Percentiles rank a stretch among this genome's conserved stretches.
Evolutionary conservation across 2,797 vertebrate genomes (phyloP).

Genomic region (Catostomus latipinnis): DNA sequence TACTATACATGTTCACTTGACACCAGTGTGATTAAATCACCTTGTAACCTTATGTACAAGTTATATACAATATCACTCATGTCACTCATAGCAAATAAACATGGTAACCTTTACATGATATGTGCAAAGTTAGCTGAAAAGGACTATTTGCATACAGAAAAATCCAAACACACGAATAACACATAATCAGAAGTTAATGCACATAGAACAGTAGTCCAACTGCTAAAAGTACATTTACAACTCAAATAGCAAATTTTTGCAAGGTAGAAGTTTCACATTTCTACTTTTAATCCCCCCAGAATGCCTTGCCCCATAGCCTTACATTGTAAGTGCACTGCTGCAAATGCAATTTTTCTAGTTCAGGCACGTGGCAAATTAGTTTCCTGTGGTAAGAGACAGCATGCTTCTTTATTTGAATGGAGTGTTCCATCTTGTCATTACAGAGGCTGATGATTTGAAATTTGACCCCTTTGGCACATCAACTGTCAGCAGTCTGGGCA

Average conservation of each 20-base stretch:
- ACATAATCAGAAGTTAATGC: too few relatives aligned
- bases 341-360: background rate
- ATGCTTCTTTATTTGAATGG: background rate
- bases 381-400: too few relatives aligned
- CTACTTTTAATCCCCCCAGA: background rate
- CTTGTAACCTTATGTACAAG: too few relatives aligned
- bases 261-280: background rate
- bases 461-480: conserved; percentile 89
- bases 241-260: background rate
- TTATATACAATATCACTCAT: too few relatives aligned
- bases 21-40: background rate
- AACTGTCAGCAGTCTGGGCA: conserved; percentile 81
- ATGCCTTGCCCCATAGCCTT: background rate
- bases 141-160: too few relatives aligned
- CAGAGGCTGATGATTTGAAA: conserved; percentile 93
- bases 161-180: too few relatives aligned
- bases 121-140: background rate
- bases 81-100: background rate
- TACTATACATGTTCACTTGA: background rate
- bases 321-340: background rate
- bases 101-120: background rate
- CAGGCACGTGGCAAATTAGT: too few relatives aligned
- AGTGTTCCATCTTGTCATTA: conserved; percentile 78
- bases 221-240: too few relatives aligned
- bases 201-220: too few relatives aligned